Base-by-base conservation (phyloP, 1,140 invertebrate genomes). In the Cardiocondyla obscurior region DNA sequence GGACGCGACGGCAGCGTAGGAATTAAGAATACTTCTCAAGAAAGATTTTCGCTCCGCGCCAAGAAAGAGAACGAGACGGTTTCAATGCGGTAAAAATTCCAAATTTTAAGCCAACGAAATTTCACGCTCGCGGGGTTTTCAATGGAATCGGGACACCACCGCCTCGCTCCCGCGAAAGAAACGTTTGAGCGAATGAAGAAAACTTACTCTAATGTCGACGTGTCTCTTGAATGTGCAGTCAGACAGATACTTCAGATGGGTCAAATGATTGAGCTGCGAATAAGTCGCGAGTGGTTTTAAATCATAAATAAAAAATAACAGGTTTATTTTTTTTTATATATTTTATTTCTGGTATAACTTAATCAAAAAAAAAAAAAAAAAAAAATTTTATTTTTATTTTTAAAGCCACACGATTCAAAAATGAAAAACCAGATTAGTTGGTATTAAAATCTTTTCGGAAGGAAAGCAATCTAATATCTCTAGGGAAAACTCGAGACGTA, bases 81-180 rank as follows among this genome's bases (percentile, higher is more conserved):
- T 49, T 14, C 36, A 19, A 30, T 28, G 22, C 33, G 30, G n/a
- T 2, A 49, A 55, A 65, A 79, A 79, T 69, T 69, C 8, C n/a
- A 79, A 69, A 79, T 79, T 79, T 69, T 69, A 79, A 77, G 33
- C 60, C 60, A 22, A 67, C 60, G 14, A 67, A 79, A 67, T 79
- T 79, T 79, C 46, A 79, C 74, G 74, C 62, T 69, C 33, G 49
- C 36, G 36, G 42, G 25, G 69, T 53, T 67, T 67, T 67, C 44
- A 77, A 53, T 22, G 8, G 72, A 33, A 76, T 77, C 60, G 74
- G 33, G 22, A 53, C 30, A 30, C 28, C 19, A n/a, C 42, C 16
- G 8, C 2, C 57, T 55, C n/a, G 2, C n/a, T 36, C 22, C 28
- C 5, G n/a, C 33, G 12, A 67, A 14, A 25, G 58, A 53, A 49